Percentiles rank a stretch among this genome's conserved stretches.
Conservation (phyloP, 2,888 invertebrate species). For the Drosophila sordidula region DNA sequence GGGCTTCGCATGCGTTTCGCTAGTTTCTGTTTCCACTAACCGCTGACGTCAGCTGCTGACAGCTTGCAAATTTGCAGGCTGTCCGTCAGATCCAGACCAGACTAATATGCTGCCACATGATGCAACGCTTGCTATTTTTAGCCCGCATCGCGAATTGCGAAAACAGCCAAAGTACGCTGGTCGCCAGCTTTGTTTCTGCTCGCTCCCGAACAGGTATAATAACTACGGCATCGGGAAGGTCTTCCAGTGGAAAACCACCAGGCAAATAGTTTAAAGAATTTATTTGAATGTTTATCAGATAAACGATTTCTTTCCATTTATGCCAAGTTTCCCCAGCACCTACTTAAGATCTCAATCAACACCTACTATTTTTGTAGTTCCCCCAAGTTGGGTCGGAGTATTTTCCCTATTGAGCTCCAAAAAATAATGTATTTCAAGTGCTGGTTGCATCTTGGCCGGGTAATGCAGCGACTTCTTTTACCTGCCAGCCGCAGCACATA, state of each 20-base stretch:
- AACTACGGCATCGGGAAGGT: neutral
- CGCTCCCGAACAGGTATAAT: neutral
- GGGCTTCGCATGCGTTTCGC: constrained; percentile 43
- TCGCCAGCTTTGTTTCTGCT: constrained; percentile 27
- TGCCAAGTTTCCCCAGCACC: neutral
- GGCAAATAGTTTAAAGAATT: neutral
- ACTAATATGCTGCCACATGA: constrained; percentile 32
- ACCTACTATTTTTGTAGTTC: constrained; percentile 8
- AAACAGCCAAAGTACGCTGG: constrained; percentile 12
- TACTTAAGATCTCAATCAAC: constrained; percentile 19
- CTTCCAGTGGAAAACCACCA: neutral
- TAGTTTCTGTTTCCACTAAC: constrained; percentile 47
- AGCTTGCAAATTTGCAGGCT: constrained; percentile 62
- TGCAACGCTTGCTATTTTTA: constrained; percentile 56
- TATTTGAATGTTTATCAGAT: neutral
- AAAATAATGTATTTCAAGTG: constrained; percentile 6
- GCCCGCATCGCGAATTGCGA: constrained; percentile 22
- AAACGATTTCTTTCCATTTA: neutral
- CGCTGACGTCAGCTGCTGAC: constrained; percentile 66
- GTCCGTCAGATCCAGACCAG: constrained; percentile 39
- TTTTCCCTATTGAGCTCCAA: constrained; percentile 8
- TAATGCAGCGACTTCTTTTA: constrained; percentile 22
- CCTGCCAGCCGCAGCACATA: constrained; percentile 51
- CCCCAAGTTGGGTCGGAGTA: constrained; percentile 10
- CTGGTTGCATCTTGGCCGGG: constrained; percentile 27